Evolutionary conservation across 2,113 vertebrate genomes (phyloP).

Genomic region (Channa argus): DNA sequence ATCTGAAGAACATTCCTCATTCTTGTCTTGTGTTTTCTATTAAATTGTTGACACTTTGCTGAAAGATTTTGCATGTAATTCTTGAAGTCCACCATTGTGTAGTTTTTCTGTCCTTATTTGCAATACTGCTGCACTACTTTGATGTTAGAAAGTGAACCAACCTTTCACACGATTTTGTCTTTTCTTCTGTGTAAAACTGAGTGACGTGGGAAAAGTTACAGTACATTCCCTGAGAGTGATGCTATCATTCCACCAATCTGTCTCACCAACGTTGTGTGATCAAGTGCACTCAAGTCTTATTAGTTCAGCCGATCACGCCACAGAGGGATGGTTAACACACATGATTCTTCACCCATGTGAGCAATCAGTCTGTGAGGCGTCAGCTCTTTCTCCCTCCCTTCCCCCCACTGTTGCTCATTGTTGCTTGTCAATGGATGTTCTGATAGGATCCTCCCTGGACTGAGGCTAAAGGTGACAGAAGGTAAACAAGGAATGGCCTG

Average conservation of each 20-base stretch:
- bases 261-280: conserved; percentile 55
- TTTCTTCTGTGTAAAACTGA: conserved; percentile 8
- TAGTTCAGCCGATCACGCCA: conserved; percentile 52
- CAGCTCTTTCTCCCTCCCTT: conserved; percentile 5
- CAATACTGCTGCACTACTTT: neutral
- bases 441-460: conserved; percentile 50
- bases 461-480: conserved; percentile 73
- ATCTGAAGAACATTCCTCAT: too few species aligned
- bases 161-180: neutral
- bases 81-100: conserved; percentile 14
- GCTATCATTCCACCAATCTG: conserved; percentile 45
- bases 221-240: conserved; percentile 13
- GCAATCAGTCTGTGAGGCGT: conserved; percentile 23
- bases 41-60: too few species aligned
- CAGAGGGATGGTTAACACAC: conserved; percentile 27
- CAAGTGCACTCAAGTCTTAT: conserved; percentile 53
- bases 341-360: conserved; percentile 60
- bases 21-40: too few species aligned
- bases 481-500: conserved; percentile 67
- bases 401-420: conserved; percentile 3
- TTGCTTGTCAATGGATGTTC: conserved; percentile 35
- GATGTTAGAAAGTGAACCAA: neutral
- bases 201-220: neutral
- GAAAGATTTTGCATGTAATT: neutral
- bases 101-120: neutral